These are phyloP conservation scores for Oophaga sylvatica DNA, from an alignment of 2,797 vertebrate species.

Conservation along the genomic window DNA sequence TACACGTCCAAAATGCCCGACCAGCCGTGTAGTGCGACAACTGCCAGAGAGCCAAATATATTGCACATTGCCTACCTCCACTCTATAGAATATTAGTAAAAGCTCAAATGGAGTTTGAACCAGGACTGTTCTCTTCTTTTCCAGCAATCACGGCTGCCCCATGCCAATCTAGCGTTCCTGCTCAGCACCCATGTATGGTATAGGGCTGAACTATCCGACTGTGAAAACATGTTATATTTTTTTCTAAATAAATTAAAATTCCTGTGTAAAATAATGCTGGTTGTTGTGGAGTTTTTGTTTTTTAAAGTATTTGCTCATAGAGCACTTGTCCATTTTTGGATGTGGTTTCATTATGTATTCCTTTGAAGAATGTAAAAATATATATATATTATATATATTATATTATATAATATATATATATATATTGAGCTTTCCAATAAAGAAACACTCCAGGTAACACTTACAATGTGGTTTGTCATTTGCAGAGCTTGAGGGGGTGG, in stretches of 20 bases:
- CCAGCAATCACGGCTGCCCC: conserved; percentile 31
- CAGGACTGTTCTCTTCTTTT: background rate
- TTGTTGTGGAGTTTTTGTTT: background rate
- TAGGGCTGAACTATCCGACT: conserved; percentile 35
- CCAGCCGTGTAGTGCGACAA: background rate
- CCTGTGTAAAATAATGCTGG: conserved; percentile 15
- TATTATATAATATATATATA: too few relatives aligned
- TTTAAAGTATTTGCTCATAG: background rate
- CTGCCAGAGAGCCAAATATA: background rate
- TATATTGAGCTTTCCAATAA: too few relatives aligned
- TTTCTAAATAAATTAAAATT: conserved; percentile 57
- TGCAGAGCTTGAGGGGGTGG: too few relatives aligned
- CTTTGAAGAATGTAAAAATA: too few relatives aligned
- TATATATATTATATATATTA: too few relatives aligned
- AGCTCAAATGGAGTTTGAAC: background rate
- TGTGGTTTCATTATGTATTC: background rate
- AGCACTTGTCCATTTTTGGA: background rate
- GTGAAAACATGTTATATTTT: conserved; percentile 46
- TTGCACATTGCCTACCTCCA: conserved; percentile 9
- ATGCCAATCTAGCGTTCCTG: conserved; percentile 25
- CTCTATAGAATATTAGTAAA: background rate
- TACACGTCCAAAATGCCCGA: background rate
- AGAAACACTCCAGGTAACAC: too few relatives aligned
- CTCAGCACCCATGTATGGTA: background rate
- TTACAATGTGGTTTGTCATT: too few relatives aligned